A percentile compares a stretch with the other conserved stretches of the same genome.
Conservation (phyloP, 2,888 invertebrate genomes). For the Ametastegia equiseti region DNA sequence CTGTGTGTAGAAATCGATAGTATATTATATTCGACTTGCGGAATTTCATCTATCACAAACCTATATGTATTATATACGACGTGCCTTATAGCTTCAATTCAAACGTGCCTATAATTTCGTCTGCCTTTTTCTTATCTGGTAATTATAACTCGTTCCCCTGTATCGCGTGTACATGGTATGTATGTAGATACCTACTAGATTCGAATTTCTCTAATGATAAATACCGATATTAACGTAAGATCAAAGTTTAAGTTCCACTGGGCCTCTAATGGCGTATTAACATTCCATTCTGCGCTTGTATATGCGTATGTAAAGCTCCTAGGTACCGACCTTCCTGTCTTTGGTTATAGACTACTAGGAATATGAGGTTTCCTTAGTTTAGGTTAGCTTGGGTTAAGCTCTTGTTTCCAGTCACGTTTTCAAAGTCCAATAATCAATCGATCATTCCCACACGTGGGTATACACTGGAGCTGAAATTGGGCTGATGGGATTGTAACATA, state of each 20-base stretch:
- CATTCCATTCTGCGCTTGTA: conserved; percentile 37
- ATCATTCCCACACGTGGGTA: conserved; percentile 33
- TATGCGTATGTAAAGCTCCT: background rate
- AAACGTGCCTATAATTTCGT: no score
- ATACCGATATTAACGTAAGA: conserved; percentile 56
- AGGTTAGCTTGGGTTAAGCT: background rate
- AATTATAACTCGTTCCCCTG: background rate
- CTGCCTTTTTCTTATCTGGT: background rate
- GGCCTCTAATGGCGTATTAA: conserved; percentile 54
- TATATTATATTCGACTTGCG: no score
- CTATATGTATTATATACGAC: no score
- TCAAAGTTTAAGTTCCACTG: conserved; percentile 54
- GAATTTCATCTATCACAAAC: no score
- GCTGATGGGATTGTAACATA: no score
- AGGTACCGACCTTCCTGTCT: background rate
- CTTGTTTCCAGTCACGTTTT: conserved; percentile 16
- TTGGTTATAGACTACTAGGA: background rate
- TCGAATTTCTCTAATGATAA: conserved; percentile 55
- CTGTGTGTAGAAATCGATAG: no score
- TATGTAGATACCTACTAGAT: no score
- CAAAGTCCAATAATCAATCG: conserved; percentile 37
- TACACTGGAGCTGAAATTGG: no score
- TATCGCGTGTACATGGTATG: no score
- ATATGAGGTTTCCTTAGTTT: conserved; percentile 1
- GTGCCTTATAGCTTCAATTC: no score